These are phyloP conservation scores for Diachasmimorpha longicaudata DNA, from an alignment of 1,140 invertebrate genomes.

Conservation along the genomic window DNA sequence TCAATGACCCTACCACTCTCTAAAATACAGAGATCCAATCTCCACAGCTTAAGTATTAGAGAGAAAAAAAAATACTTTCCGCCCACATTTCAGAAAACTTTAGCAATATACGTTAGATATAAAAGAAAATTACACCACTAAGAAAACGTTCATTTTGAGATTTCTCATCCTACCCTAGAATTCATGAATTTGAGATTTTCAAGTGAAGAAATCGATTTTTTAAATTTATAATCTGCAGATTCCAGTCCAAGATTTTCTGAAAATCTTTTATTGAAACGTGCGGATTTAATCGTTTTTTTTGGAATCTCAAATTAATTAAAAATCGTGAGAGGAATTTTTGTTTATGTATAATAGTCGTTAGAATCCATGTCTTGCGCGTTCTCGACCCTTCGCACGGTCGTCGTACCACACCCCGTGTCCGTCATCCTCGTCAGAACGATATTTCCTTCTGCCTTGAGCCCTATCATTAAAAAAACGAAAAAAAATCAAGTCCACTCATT, in stretches of 20 bases:
- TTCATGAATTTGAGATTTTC: no score
- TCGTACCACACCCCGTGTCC: neutral
- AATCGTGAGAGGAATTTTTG: no score
- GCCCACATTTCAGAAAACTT: neutral
- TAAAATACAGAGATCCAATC: neutral
- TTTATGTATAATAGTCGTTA: neutral
- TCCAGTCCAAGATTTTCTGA: no score
- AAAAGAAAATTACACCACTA: neutral
- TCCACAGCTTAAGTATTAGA: neutral
- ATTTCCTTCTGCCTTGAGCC: neutral
- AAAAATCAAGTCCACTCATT: neutral
- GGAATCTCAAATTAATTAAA: no score
- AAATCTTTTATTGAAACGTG: no score
- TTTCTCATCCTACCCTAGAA: no score
- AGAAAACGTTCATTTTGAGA: no score
- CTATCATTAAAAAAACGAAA: slow-evolving; percentile 5
- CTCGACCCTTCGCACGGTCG: slow-evolving; percentile 6
- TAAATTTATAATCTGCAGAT: no score
- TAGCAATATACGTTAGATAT: neutral
- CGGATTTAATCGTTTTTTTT: no score
- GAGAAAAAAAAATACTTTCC: neutral
- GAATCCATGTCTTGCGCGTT: slow-evolving; percentile 1
- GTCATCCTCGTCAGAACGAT: neutral
- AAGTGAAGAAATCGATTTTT: no score
- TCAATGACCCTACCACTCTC: neutral